Conservation (phyloP, 2,113 vertebrate species). For the Burhinus bistriatus region DNA sequence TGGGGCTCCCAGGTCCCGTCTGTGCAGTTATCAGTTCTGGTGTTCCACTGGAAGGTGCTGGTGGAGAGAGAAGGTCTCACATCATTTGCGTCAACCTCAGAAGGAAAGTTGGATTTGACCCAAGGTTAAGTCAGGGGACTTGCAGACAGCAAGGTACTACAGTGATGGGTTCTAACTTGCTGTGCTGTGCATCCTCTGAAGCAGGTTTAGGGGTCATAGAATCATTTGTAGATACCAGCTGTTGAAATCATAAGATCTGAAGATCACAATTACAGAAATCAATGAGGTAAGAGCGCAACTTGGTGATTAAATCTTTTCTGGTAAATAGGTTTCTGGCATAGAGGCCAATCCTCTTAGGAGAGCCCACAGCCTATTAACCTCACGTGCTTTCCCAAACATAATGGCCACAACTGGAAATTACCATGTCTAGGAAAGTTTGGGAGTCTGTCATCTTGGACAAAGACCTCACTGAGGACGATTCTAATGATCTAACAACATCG, state of each 20-base stretch:
- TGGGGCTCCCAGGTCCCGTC: neutral
- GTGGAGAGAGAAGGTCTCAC: neutral
- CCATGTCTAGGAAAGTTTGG: neutral
- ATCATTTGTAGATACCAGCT: neutral
- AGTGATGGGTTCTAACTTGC: neutral
- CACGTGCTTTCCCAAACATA: neutral
- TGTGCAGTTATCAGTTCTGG: neutral
- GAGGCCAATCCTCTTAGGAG: neutral
- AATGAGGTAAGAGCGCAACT: neutral
- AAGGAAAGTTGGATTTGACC: neutral
- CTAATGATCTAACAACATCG: accelerated
- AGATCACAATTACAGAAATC: neutral
- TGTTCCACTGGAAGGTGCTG: neutral
- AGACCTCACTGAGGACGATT: neutral
- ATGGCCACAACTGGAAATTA: neutral
- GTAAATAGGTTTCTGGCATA: neutral
- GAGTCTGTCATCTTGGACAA: neutral
- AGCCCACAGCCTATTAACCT: neutral
- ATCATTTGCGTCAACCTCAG: neutral
- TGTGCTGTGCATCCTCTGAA: neutral
- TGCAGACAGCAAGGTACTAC: neutral
- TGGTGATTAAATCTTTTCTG: neutral
- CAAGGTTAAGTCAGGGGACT: neutral
- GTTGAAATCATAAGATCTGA: neutral
- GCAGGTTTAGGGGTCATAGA: neutral